These are phyloP conservation scores for Macrobrachium rosenbergii DNA, from an alignment of 1,140 invertebrate genomes.

Conservation along the genomic window DNA sequence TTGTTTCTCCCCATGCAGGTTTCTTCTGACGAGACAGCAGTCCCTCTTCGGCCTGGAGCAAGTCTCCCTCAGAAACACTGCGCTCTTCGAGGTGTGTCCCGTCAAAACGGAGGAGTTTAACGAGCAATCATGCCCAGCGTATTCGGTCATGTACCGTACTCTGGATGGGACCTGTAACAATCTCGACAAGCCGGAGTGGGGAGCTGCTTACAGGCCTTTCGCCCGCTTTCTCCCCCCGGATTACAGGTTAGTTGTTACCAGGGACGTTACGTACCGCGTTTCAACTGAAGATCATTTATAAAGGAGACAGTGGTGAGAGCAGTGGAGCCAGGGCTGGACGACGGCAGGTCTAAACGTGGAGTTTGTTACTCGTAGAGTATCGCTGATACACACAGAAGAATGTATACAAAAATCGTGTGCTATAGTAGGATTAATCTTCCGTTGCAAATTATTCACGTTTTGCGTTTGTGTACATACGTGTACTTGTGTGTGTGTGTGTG, in stretches of 20 bases:
- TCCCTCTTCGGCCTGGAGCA: conserved; percentile 66
- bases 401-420: too few species aligned
- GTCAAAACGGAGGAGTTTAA: conserved; percentile 70
- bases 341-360: too few species aligned
- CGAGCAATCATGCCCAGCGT: conserved; percentile 41
- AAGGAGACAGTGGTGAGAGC: too few species aligned
- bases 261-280: background rate
- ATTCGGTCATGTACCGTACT: conserved; percentile 75
- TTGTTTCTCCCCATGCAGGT: conserved; percentile 63
- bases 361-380: too few species aligned
- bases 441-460: too few species aligned
- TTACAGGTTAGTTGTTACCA: conserved; percentile 72
- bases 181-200: conserved; percentile 79
- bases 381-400: too few species aligned
- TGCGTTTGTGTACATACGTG: too few species aligned
- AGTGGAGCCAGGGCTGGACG: too few species aligned
- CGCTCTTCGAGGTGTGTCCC: conserved; percentile 77
- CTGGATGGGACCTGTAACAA: conserved; percentile 92
- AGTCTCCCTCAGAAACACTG: conserved; percentile 72
- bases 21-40: conserved; percentile 66
- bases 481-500: too few species aligned
- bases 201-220: conserved; percentile 85
- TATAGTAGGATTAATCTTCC: too few species aligned
- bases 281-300: too few species aligned
- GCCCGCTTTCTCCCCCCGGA: conserved; percentile 83